Base-by-base conservation (phyloP, 2,113 vertebrate genomes). In the Pelusios castaneus region DNA sequence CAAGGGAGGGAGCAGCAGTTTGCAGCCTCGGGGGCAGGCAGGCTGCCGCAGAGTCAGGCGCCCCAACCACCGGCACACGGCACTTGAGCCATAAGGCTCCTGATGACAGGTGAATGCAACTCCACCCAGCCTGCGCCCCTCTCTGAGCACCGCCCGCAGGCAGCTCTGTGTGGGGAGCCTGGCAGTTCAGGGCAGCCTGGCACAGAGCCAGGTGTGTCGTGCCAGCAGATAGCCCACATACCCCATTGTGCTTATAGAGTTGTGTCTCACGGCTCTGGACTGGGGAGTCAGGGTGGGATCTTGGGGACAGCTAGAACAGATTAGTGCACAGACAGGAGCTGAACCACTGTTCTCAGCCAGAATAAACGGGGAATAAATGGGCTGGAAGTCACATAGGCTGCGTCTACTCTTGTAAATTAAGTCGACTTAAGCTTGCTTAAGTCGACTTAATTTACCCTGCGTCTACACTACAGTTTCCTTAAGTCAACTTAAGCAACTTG, bases 1-100 rank as follows among this genome's bases (percentile, higher is more conserved):
- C 96, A 95, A 92, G 84, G 94, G 89, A 95, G 93, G 91, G 29
- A 97, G 95, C 80, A 93, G 10, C 94, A 92, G 92, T 94, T 94
- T 88, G 90, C 75, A 88, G 82, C 95, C 94, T 85, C 58, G 1
- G 91, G 95, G 96, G 95, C 96, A 93, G 83, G 89, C 73, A 70
- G 84, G 84, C 91, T 88, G 85, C 45, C 0, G 0, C 84, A 78
- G 73, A 92, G 89, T 47, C 63, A 67, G 4, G 29, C 76, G 6
- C 88, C 27, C 90, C 43, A 75, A 38, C 91, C 54, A 3, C 4
- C 4, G 52, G n/a, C 41, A 2, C 22, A 1, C 80, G 60, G 84
- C 89, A 84, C 49, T 84, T 34, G 2, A 12, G 91, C 56, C 56
- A 58, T 49, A 84, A 79, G 84, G 79, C 86, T 95, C 84, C 88